These are phyloP conservation scores for Ectropis grisescens DNA, from an alignment of 1,140 invertebrate genomes.

Conservation along the genomic window DNA sequence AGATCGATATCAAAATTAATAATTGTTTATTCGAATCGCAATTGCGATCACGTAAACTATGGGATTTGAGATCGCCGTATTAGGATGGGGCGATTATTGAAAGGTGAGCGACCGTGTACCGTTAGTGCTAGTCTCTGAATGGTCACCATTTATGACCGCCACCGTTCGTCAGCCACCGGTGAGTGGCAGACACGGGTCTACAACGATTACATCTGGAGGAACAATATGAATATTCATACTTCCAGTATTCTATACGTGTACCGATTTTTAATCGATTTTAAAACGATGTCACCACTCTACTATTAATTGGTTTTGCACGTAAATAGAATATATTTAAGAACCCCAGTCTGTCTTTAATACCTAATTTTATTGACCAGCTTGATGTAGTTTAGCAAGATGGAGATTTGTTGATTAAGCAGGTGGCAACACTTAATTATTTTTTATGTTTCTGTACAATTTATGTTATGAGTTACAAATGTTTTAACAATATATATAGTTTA, in stretches of 20 bases:
- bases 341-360: too few relatives aligned
- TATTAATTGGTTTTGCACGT: too few relatives aligned
- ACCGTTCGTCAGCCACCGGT: conserved; percentile 8
- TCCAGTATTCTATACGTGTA: conserved; percentile 16
- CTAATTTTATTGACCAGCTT: too few relatives aligned
- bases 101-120: conserved; percentile 57
- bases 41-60: conserved; percentile 47
- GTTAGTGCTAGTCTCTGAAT: conserved; percentile 34
- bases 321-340: too few relatives aligned
- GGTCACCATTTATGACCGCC: conserved; percentile 25
- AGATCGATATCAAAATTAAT: too few relatives aligned
- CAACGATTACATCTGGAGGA: conserved; percentile 34
- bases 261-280: conserved; percentile 6
- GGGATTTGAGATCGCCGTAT: conserved; percentile 49
- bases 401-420: too few relatives aligned
- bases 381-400: too few relatives aligned
- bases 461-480: too few relatives aligned
- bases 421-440: too few relatives aligned
- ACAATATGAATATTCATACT: conserved; percentile 40
- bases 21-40: conserved; percentile 6
- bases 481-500: too few relatives aligned
- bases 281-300: too few relatives aligned
- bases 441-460: too few relatives aligned
- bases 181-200: conserved; percentile 20
- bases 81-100: conserved; percentile 59